Evolutionary conservation across 2,113 vertebrate genomes (phyloP), one percentile per base, ranked within the genome.

Genomic region (Chloebia gouldiae): DNA sequence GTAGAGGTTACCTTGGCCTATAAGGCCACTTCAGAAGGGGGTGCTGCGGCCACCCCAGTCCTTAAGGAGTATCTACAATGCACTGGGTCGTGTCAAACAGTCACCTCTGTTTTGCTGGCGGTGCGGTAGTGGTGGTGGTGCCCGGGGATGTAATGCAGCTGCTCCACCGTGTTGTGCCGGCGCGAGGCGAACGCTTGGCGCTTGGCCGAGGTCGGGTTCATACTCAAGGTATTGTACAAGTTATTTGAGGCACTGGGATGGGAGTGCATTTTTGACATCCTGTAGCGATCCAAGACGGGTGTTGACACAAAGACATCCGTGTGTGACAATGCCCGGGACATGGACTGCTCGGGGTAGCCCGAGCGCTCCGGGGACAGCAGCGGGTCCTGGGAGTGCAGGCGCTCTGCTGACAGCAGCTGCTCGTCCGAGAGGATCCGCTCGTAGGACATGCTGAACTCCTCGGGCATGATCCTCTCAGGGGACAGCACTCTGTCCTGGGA

Each of bases 261-360:
- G 94, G 99, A 99, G 98, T 99, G 99, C 99, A 99, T 99, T 98
- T 99, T 99, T 97, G 99, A 99, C 99, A 99, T 99, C 98, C 99
- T 98, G 97, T 99, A 99, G 87, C 99, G 99, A 98, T 99, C 99
- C 98, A 99, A 98, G 88, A 99, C 97, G 0, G 99, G 99, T 3
- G 99, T 99, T 33, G 99, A 99, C 95, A 99, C 98, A 95, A 99
- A 99, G 98, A 99, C 99, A 10, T 99, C 99, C 28, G 99, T 99
- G 98, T 99, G 99, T 1, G 99, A 99, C 98, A 99, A 96, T 40
- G 99, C 99, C 63, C 99, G 98, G 0, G 99, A 99, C 98, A 99
- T 99, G 9, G 98, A 98, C 97, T 98, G 98, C 96, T 99, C 99
- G 2, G 98, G 98, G 95, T 99, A 99, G 7, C 95, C 98, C 7